phyloP scores from a whole-genome alignment of 2,113 vertebrate species.

The Spea multiplicata region DNA sequence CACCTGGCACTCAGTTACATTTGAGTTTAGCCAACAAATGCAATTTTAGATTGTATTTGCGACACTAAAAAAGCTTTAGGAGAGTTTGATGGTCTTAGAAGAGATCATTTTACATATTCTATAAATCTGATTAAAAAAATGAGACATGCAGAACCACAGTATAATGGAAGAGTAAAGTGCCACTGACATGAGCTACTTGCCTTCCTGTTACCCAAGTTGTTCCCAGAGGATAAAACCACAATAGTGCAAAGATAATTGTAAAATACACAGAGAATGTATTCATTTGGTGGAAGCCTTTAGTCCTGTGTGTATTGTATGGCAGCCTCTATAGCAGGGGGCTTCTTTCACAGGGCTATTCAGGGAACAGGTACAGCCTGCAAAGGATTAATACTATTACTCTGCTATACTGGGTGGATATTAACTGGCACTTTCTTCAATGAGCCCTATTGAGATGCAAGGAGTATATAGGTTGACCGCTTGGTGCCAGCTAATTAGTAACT shows the following conservation, averaged over 20 bases:
- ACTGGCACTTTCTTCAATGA: background rate
- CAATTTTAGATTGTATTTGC: too few species aligned
- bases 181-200: too few species aligned
- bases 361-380: conserved; percentile 24
- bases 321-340: conserved; percentile 23
- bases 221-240: conserved; percentile 33
- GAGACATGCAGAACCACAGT: too few species aligned
- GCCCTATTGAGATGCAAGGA: background rate
- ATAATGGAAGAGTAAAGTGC: too few species aligned
- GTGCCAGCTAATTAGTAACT: background rate
- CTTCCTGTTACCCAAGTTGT: background rate
- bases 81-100: too few species aligned
- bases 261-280: conserved; percentile 42
- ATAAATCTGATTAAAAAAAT: too few species aligned
- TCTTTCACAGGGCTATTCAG: conserved; percentile 36
- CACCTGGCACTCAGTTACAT: too few species aligned
- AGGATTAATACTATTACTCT: conserved; percentile 22
- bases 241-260: conserved; percentile 28
- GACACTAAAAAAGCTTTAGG: too few species aligned
- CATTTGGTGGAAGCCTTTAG: conserved; percentile 26
- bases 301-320: conserved; percentile 31
- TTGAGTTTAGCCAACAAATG: too few species aligned
- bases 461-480: background rate
- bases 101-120: too few species aligned
- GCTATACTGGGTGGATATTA: conserved; percentile 1